Conservation (phyloP, 2,888 invertebrate species). For the Baccha elongata region DNA sequence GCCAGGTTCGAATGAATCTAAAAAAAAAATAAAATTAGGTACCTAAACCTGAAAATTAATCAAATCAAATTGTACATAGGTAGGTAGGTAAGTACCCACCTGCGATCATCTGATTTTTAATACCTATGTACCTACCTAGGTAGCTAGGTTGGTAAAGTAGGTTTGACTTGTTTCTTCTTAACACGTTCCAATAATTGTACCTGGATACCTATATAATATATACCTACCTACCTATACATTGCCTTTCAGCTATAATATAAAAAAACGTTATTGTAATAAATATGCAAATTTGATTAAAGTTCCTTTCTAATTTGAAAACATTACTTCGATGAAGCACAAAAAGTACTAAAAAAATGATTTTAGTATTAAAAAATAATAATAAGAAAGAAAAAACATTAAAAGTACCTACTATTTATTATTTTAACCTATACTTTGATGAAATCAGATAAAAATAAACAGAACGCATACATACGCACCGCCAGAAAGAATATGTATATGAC, state of each 20-base stretch:
- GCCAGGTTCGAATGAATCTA: too few relatives aligned
- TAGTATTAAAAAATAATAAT: constrained; percentile 32
- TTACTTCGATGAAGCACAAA: constrained; percentile 45
- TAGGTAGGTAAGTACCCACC: neutral
- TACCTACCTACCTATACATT: neutral
- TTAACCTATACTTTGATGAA: neutral
- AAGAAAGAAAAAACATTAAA: constrained; percentile 37
- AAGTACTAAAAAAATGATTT: constrained; percentile 61
- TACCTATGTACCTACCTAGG: neutral
- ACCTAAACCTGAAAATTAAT: too few relatives aligned
- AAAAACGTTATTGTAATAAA: constrained; percentile 47
- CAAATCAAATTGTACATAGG: too few relatives aligned
- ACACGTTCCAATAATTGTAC: constrained; percentile 12
- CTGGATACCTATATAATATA: neutral
- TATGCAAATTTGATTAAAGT: constrained; percentile 67
- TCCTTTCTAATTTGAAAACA: constrained; percentile 63
- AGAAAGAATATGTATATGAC: neutral
- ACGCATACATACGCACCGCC: neutral
- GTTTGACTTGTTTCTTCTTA: neutral
- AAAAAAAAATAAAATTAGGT: too few relatives aligned
- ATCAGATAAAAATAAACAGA: constrained; percentile 17
- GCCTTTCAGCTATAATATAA: neutral
- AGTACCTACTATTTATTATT: constrained; percentile 22
- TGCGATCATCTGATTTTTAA: neutral
- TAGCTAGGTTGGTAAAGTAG: neutral